These are phyloP conservation scores for Gobio gobio DNA, from an alignment of 2,113 vertebrate species.

Conservation along the genomic window DNA sequence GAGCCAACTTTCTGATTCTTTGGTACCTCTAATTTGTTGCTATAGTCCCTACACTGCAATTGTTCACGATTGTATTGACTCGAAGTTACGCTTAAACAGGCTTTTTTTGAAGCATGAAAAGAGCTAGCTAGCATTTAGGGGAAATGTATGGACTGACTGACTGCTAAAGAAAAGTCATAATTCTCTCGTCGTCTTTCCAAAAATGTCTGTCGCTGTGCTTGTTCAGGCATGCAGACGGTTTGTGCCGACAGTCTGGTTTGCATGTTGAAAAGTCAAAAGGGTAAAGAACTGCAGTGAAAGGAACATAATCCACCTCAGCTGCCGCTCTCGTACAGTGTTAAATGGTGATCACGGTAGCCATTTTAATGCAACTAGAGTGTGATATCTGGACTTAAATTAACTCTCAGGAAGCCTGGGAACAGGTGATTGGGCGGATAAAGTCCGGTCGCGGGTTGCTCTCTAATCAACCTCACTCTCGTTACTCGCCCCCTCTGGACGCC, in stretches of 20 bases:
- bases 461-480: constrained; percentile 93
- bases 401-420: constrained; percentile 31
- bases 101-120: constrained; percentile 43
- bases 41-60: constrained; percentile 38
- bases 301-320: constrained; percentile 31
- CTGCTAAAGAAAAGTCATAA: constrained; percentile 28
- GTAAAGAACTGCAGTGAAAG: constrained; percentile 33
- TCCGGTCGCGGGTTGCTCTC: constrained; percentile 20
- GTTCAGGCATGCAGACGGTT: constrained; percentile 57
- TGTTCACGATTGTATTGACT: constrained; percentile 21
- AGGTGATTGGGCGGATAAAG: constrained; percentile 22
- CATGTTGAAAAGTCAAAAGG: constrained; percentile 45
- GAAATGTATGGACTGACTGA: not conserved
- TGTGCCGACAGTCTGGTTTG: constrained; percentile 54
- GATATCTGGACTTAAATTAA: constrained; percentile 7
- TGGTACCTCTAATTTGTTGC: constrained; percentile 57
- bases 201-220: constrained; percentile 40
- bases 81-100: constrained; percentile 27
- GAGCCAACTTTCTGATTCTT: constrained; percentile 53
- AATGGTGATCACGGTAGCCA: not conserved
- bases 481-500: constrained; percentile 92
- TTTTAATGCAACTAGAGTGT: not conserved
- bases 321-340: constrained; percentile 1
- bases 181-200: constrained; percentile 51
- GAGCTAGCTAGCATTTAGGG: not conserved